Evolutionary conservation across 2,797 vertebrate genomes (phyloP).

Genomic region (Phalloptychus januarius): DNA sequence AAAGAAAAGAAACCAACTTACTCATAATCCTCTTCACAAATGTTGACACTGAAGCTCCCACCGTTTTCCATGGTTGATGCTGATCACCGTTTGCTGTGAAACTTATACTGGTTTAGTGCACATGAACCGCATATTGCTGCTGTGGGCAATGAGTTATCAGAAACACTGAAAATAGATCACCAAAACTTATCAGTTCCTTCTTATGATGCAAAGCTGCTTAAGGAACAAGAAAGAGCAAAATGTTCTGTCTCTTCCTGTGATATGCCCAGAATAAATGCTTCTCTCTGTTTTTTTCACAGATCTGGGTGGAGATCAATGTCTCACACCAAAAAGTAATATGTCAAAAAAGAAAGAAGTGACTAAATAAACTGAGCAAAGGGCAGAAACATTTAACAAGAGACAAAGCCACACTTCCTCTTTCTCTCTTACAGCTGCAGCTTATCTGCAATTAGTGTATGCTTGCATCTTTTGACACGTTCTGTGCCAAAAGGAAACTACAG

Average conservation of each 20-base stretch:
- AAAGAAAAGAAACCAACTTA: constrained; percentile 34
- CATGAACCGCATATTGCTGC: background rate
- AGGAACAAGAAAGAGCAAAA: background rate
- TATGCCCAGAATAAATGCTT: background rate
- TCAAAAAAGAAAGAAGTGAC: background rate
- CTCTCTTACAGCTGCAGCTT: constrained; percentile 24
- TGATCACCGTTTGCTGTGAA: background rate
- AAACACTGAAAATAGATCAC: background rate
- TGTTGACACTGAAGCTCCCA: constrained; percentile 13
- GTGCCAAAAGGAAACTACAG: background rate
- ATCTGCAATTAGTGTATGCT: constrained; percentile 16
- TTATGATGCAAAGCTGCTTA: background rate
- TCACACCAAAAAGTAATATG: background rate
- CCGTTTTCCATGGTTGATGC: constrained; percentile 28
- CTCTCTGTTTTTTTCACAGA: background rate
- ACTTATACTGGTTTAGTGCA: background rate
- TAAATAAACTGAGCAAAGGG: background rate
- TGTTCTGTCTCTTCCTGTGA: constrained; percentile 4
- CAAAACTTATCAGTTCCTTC: too few species aligned
- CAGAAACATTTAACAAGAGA: background rate
- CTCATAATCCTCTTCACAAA: constrained; percentile 43
- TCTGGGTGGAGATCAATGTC: background rate
- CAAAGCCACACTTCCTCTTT: constrained; percentile 26
- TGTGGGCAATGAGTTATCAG: background rate
- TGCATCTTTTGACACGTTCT: background rate